Evolutionary conservation across 2,888 invertebrate species (phyloP), one percentile per base, ranked within the genome.

Genomic region (Drosophila quasianomalipes): DNA sequence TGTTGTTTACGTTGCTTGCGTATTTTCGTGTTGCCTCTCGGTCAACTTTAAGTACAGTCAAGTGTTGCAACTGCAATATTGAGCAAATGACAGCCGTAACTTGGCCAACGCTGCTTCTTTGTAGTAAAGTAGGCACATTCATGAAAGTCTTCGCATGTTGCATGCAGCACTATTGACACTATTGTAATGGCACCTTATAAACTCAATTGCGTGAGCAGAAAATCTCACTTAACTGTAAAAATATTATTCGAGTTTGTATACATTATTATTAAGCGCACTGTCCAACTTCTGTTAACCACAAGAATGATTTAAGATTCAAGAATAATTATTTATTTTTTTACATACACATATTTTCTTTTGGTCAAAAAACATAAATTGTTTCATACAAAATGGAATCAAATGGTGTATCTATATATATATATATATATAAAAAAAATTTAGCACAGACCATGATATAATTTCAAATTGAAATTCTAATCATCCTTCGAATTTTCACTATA

Each of bases 11-110:
- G 22, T 64, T 73, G 47, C 41, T 28, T 53, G 62, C 19, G 52
- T 67, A 33, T 12, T 54, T 31, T 74, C 53, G 49, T 61, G 60
- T 54, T 75, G 53, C 55, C 51, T 60, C 68, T 70, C 47, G 75
- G 73, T 63, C 76, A 79, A 73, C 79, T 87, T 90, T 90, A 85
- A 89, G 90, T 88, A 87, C 84, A 81, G 78, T 64, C 54, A 74
- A 85, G 81, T 73, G 69, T 62, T 62, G 69, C 60, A 75, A 72
- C 64, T 74, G 90, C 72, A 76, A 66, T 55, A 70, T 60, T 68
- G 66, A 75, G 55, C 74, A 70, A 44, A 54, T 61, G 61, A 12
- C 55, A 72, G 47, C 53, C 44, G 58, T 33, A 39, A 35, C 19
- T 22, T 57, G 19, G 19, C 14, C 19, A 14, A 30, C 28, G 30